A percentile compares a stretch with the other conserved stretches of the same genome.
phyloP scores from a whole-genome alignment of 2,888 invertebrate species.

The Drosophila hamatofila region DNA sequence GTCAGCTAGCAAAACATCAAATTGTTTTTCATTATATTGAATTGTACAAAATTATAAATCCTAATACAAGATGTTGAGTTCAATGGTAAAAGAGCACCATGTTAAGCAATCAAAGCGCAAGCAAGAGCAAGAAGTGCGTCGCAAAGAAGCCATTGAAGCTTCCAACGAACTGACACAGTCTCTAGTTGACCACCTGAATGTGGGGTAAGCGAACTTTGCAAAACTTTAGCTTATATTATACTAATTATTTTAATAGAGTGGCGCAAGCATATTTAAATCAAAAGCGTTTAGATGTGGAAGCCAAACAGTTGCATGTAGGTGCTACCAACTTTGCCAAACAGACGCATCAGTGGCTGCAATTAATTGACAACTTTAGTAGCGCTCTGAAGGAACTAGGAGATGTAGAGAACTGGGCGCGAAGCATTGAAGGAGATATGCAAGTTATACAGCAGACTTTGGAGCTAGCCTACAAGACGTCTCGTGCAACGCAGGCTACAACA shows the following conservation, averaged over 20 bases:
- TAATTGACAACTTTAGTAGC: slow-evolving; percentile 95
- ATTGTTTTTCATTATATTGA: slow-evolving; percentile 84
- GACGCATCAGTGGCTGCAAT: slow-evolving; percentile 97
- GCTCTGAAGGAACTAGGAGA: slow-evolving; percentile 98
- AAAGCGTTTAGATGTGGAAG: slow-evolving; percentile 98
- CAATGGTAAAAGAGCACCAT: slow-evolving; percentile 95
- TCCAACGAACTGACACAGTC: slow-evolving; percentile 97
- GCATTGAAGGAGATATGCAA: slow-evolving; percentile 98
- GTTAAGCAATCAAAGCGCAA: slow-evolving; percentile 91
- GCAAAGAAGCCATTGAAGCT: slow-evolving; percentile 96
- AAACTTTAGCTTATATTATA: neutral
- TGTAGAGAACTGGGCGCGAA: slow-evolving; percentile 99
- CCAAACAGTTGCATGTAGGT: slow-evolving; percentile 96
- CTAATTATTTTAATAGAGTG: slow-evolving; percentile 87
- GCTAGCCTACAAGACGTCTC: slow-evolving; percentile 93
- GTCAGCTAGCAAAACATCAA: slow-evolving; percentile 85
- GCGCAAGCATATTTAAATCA: slow-evolving; percentile 99
- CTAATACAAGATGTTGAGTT: slow-evolving; percentile 89
- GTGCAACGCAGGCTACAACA: slow-evolving; percentile 82
- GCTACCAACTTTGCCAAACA: slow-evolving; percentile 98
- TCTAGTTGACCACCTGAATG: slow-evolving; percentile 98
- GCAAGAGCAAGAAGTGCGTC: slow-evolving; percentile 95
- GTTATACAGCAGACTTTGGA: slow-evolving; percentile 96
- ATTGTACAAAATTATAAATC: neutral
- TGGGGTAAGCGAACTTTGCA: slow-evolving; percentile 89